These are phyloP conservation scores for Sarcophaga subvicina DNA, from an alignment of 2,888 invertebrate genomes.

Conservation along the genomic window DNA sequence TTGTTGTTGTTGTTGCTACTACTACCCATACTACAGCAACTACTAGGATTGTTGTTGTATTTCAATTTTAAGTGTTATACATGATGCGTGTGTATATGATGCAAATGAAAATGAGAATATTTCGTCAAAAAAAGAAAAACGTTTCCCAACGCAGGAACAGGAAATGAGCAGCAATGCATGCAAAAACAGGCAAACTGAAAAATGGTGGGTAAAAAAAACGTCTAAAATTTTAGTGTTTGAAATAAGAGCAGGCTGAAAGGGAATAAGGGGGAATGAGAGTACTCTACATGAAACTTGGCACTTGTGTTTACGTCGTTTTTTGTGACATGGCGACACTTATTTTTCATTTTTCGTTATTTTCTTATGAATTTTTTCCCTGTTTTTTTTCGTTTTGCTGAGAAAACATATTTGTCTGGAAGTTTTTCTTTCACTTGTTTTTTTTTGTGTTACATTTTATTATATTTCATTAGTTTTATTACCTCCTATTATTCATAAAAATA, in stretches of 20 bases:
- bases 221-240: background rate
- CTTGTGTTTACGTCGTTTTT: slow-evolving; percentile 49
- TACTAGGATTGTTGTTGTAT: background rate
- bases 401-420: background rate
- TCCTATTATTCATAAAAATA: slow-evolving; percentile 41
- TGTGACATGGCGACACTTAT: slow-evolving; percentile 57
- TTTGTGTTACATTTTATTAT: slow-evolving; percentile 6
- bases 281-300: slow-evolving; percentile 44
- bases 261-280: no score
- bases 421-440: background rate
- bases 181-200: slow-evolving; percentile 9
- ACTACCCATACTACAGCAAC: background rate
- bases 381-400: background rate
- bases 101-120: slow-evolving; percentile 9
- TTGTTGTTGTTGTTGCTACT: background rate
- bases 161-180: slow-evolving; percentile 59
- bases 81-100: background rate
- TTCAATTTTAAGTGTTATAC: background rate
- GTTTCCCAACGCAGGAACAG: slow-evolving; percentile 48
- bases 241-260: background rate
- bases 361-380: background rate
- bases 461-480: slow-evolving; percentile 62
- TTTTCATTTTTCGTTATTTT: slow-evolving; percentile 21
- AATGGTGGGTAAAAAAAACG: background rate
- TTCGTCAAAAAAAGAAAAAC: background rate